phyloP scores from a whole-genome alignment of 2,113 vertebrate genomes.

The Penelope pileata region DNA sequence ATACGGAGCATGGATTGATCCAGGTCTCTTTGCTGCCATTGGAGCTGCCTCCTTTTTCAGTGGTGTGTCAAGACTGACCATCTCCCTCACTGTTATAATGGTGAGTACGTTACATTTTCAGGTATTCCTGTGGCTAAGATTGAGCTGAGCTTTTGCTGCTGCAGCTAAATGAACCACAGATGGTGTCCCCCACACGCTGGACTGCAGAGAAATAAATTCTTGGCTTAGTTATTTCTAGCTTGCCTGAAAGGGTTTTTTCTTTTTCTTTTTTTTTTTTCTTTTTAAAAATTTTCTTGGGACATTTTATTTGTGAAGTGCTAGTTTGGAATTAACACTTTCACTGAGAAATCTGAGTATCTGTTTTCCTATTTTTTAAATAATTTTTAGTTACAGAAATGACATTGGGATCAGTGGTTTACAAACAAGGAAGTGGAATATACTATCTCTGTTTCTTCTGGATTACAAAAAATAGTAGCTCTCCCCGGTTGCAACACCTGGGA shows the following conservation, averaged over 20 bases:
- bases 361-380: not conserved
- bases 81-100: constrained; percentile 56
- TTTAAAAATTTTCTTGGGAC: not conserved
- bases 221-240: not conserved
- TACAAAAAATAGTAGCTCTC: not conserved
- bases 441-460: not conserved
- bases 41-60: constrained; percentile 55
- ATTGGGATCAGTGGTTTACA: not conserved
- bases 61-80: constrained; percentile 49
- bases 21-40: constrained; percentile 55
- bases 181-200: not conserved
- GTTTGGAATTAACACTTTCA: not conserved
- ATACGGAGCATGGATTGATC: constrained; percentile 38
- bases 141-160: not conserved
- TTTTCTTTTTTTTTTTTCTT: not conserved
- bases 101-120: not conserved
- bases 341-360: not conserved
- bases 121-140: not conserved
- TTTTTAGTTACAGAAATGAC: rapidly evolving
- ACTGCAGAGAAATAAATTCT: not conserved
- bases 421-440: not conserved
- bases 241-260: not conserved
- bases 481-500: constrained; percentile 15
- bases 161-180: not conserved
- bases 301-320: not conserved